Evolutionary conservation across 2,888 invertebrate genomes (phyloP), one percentile per base, ranked within the genome.

Genomic region (Dione vanillae): DNA sequence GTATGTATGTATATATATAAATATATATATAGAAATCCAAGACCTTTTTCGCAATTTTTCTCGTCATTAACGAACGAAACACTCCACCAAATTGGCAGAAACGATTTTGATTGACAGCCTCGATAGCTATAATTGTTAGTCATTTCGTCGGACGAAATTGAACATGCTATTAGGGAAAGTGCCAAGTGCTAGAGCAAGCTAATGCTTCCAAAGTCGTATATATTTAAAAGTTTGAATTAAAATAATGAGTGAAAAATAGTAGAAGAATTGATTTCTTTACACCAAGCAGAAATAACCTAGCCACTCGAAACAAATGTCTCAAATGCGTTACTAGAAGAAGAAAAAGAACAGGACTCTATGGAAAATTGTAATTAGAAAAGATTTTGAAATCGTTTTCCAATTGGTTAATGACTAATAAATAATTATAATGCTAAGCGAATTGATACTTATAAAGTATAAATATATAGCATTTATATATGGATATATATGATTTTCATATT

Each of bases 21-120:
- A 27, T 16, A 2, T 16, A 19, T 47, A 52, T 52, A 52, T 8
- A 52, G 14, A 52, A 52, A 52, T 7, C 52, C 7, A 20, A 40
- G 6, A 19, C 20, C 49, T 69, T 45, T 45, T n/a, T 65, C 61
- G 59, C 45, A 52, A 65, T 68, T 41, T 65, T 54, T 56, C 59
- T 68, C 40, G 52, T 68, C 71, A 68, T 71, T 71, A 68, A 49
- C 51, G 65, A 14, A 40, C 61, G 52, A 59, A 65, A 69, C 65
- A 69, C 65, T 72, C 54, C 19, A 14, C 19, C 16, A 40, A 35
- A 71, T 56, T 67, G 71, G 59, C 68, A 58, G 27, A 40, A 47
- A 65, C 43, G 59, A 12, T 69, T 65, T 54, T 52, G 68, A 71
- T 71, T 68, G 71, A 65, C 65, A 69, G 19, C 62, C 37, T 52